A percentile compares a stretch with the other conserved stretches of the same genome.
These are phyloP conservation scores for Eilema caniola DNA, from an alignment of 2,888 invertebrate species.

Conservation along the genomic window DNA sequence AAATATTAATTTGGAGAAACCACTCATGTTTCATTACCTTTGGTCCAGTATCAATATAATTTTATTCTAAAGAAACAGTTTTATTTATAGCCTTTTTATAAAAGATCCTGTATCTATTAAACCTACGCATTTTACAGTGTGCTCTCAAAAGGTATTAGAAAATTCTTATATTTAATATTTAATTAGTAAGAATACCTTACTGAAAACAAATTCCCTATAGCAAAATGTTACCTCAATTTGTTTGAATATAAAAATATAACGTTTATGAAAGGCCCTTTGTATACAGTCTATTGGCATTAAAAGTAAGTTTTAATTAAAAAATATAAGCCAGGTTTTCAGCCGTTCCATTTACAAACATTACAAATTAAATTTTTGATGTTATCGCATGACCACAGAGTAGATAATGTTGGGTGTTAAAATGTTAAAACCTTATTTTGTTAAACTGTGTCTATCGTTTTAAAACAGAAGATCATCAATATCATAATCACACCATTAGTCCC, in stretches of 20 bases:
- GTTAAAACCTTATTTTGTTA: neutral
- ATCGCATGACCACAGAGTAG: neutral
- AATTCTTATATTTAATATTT: neutral
- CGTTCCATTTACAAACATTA: neutral
- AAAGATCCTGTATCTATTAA: neutral
- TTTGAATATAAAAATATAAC: constrained; percentile 7
- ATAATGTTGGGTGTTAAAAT: neutral
- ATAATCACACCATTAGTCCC: too few relatives aligned
- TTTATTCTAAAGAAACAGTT: neutral
- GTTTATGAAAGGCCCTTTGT: constrained; percentile 10
- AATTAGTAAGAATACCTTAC: neutral
- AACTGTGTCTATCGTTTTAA: too few relatives aligned
- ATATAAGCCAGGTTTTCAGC: constrained; percentile 6
- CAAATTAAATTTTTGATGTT: neutral
- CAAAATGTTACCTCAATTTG: neutral
- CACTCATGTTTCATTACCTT: too few relatives aligned
- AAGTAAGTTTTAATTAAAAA: constrained; percentile 19
- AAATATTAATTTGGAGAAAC: too few relatives aligned
- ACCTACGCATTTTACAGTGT: neutral
- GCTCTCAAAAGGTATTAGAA: neutral
- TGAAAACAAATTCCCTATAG: neutral
- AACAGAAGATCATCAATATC: neutral
- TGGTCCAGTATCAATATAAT: neutral
- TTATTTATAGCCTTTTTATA: neutral
- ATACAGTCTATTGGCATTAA: constrained; percentile 11